Percentiles rank a stretch among this genome's conserved stretches.
These are phyloP conservation scores for Amphilophus citrinellus DNA, from an alignment of 2,113 vertebrate species.

Conservation along the genomic window DNA sequence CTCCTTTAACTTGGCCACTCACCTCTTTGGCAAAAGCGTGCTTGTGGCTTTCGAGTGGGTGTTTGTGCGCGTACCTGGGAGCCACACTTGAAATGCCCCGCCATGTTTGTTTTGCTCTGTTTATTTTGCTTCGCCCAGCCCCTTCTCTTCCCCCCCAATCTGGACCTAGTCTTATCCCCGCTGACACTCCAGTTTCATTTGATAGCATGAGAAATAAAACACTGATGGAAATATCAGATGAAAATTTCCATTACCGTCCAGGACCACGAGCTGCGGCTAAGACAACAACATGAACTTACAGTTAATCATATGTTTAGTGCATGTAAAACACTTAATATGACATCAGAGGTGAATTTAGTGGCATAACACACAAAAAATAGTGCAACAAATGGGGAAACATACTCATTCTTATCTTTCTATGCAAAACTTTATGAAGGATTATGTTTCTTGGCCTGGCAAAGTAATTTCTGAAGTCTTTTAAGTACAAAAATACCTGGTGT, in stretches of 20 bases:
- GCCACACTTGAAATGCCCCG: conserved; percentile 53
- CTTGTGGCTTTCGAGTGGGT: background rate
- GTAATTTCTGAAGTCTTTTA: background rate
- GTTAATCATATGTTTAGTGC: background rate
- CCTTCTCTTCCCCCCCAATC: conserved; percentile 38
- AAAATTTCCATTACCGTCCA: conserved; percentile 2
- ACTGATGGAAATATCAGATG: conserved; percentile 24
- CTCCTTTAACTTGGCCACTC: conserved; percentile 27
- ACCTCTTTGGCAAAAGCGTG: conserved; percentile 39
- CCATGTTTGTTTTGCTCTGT: conserved; percentile 74
- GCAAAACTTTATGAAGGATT: background rate
- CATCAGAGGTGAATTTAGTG: background rate
- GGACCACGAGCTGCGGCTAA: background rate
- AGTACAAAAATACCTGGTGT: conserved; percentile 12
- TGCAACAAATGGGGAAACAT: background rate
- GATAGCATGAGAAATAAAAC: conserved; percentile 41
- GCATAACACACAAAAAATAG: background rate
- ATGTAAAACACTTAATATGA: background rate
- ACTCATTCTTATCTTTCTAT: background rate
- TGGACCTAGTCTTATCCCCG: conserved; percentile 28
- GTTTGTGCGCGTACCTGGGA: conserved; percentile 55
- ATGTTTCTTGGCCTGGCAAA: background rate
- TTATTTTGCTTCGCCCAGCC: conserved; percentile 64
- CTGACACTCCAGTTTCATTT: conserved; percentile 11
- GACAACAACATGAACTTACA: background rate